Conservation (phyloP, 2,113 vertebrate genomes). For the Brachyhypopomus gauderio region DNA sequence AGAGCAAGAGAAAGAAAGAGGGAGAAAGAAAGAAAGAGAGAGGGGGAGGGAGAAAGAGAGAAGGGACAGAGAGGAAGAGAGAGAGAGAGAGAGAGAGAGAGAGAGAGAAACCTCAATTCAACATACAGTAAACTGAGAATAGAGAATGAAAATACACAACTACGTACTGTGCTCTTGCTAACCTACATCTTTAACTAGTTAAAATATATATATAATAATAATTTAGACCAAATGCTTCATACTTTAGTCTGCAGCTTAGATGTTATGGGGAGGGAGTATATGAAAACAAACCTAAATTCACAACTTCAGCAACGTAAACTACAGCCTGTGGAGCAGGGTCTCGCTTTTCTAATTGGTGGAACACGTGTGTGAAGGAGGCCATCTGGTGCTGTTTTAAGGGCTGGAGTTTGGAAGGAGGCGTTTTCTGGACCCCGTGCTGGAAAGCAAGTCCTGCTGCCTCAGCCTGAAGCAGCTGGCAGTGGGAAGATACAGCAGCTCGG, state of each 20-base stretch:
- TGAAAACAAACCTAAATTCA: background rate
- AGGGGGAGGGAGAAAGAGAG: no score
- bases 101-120: background rate
- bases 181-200: background rate
- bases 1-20: background rate
- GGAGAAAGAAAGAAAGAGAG: background rate
- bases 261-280: no score
- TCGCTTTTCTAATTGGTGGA: conserved; percentile 54
- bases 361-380: conserved; percentile 45
- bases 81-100: background rate
- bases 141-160: background rate
- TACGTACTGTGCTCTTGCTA: background rate
- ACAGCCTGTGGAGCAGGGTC: background rate
- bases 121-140: background rate
- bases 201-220: background rate
- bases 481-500: conserved; percentile 41
- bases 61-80: no score
- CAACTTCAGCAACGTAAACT: background rate
- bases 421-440: conserved; percentile 73
- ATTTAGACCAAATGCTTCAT: background rate
- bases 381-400: conserved; percentile 62
- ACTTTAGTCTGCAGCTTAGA: background rate
- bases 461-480: conserved; percentile 64
- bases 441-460: conserved; percentile 60
- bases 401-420: conserved; percentile 70